A percentile compares a stretch with the other conserved stretches of the same genome.
These are phyloP conservation scores for Aldabrachelys gigantea DNA, from an alignment of 2,113 vertebrate species.

Conservation along the genomic window DNA sequence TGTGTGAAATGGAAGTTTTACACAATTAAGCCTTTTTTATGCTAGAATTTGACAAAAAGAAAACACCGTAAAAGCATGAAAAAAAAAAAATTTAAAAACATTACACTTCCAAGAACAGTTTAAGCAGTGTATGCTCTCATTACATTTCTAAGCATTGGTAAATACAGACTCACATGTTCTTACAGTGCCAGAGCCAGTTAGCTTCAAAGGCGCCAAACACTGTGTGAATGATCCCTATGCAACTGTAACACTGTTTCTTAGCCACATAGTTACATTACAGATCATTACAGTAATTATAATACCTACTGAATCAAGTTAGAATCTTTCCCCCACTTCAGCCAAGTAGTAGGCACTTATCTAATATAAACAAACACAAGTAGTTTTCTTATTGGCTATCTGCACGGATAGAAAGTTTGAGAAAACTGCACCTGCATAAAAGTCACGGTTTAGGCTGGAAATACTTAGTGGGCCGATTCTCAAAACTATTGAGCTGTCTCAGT, in stretches of 20 bases:
- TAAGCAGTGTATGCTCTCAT: neutral
- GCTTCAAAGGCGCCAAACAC: neutral
- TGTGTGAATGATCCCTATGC: neutral
- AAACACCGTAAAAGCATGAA: neutral
- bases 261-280: neutral
- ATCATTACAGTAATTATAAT: neutral
- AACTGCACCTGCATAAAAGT: neutral
- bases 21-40: accelerated
- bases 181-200: no score
- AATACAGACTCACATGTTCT: neutral
- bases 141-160: neutral
- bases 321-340: neutral
- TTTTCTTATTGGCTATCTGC: accelerated
- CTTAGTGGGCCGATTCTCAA: accelerated
- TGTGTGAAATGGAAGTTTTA: neutral
- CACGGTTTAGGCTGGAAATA: neutral
- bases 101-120: neutral
- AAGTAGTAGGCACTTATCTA: accelerated
- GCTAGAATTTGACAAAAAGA: accelerated
- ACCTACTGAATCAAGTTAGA: accelerated
- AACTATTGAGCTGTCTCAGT: accelerated
- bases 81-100: no score
- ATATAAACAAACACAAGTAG: neutral
- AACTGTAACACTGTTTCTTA: neutral
- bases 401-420: neutral